Conservation (phyloP, 2,888 invertebrate species). For the Zygothrica quintamaculata region DNA sequence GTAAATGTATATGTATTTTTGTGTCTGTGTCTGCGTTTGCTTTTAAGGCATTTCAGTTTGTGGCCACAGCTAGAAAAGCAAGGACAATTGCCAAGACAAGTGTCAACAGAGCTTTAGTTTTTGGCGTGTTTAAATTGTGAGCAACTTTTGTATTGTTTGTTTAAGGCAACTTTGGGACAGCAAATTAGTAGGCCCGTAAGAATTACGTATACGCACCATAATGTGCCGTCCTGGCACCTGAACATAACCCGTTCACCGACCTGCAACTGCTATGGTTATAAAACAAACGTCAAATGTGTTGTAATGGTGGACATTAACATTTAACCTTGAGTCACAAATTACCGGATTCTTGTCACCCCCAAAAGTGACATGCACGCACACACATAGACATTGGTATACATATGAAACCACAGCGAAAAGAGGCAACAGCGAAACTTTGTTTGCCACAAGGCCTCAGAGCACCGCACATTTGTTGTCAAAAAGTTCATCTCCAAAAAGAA, state of each 20-base stretch:
- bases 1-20: conserved; percentile 9
- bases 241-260: conserved; percentile 65
- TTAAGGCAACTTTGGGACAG: conserved; percentile 31
- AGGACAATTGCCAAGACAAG: conserved; percentile 42
- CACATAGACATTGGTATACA: conserved; percentile 5
- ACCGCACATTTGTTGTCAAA: conserved; percentile 54
- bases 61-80: conserved; percentile 41
- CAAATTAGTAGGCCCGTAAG: conserved; percentile 63
- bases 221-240: conserved; percentile 37
- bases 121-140: conserved; percentile 58
- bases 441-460: conserved; percentile 41
- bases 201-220: conserved; percentile 69
- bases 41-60: conserved; percentile 54
- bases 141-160: conserved; percentile 27
- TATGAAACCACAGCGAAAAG: not conserved
- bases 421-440: conserved; percentile 42
- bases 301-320: conserved; percentile 77
- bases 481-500: conserved; percentile 53
- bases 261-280: conserved; percentile 11
- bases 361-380: conserved; percentile 45
- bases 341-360: conserved; percentile 75
- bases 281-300: conserved; percentile 72
- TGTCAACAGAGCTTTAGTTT: conserved; percentile 46
- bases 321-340: conserved; percentile 78
- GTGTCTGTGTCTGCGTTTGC: conserved; percentile 37